phyloP scores from a whole-genome alignment of 1,140 invertebrate genomes.

The Leptonema lineaticorne region DNA sequence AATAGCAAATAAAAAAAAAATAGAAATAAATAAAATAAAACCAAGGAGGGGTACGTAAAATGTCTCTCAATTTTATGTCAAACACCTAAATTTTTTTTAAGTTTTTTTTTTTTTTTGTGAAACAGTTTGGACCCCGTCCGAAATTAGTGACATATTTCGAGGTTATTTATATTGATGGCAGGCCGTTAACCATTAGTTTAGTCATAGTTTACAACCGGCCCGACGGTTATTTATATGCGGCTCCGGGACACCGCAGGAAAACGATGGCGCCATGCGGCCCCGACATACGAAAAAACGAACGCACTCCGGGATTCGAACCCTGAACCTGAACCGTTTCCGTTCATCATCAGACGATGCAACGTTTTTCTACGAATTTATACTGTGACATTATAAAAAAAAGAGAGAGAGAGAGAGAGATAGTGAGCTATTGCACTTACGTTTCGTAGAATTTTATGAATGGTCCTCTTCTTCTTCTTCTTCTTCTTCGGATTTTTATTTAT shows the following conservation, averaged over 20 bases:
- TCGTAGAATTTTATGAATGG: no score
- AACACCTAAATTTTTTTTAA: no score
- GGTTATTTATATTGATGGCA: conserved; percentile 40
- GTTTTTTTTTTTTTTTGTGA: conserved; percentile 26
- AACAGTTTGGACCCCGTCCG: conserved; percentile 13
- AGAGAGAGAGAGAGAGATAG: no score
- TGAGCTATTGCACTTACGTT: no score
- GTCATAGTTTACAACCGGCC: conserved; percentile 34
- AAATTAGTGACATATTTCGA: conserved; percentile 41
- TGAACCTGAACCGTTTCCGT: not conserved
- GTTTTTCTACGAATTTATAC: no score
- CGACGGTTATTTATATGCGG: conserved; percentile 37
- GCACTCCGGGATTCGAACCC: not conserved
- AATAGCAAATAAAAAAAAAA: no score
- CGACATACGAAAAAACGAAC: conserved; percentile 15
- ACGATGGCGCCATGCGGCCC: conserved; percentile 34
- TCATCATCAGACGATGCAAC: no score
- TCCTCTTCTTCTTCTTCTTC: no score
- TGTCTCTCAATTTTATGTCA: conserved; percentile 37
- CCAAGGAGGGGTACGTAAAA: conserved; percentile 1
- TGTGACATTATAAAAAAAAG: no score
- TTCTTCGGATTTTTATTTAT: no score
- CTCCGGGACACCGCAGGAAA: conserved; percentile 25
- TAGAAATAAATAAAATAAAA: not conserved
- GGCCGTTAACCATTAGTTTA: conserved; percentile 38